phyloP scores from a whole-genome alignment of 2,797 vertebrate species.

The Carduelis carduelis region DNA sequence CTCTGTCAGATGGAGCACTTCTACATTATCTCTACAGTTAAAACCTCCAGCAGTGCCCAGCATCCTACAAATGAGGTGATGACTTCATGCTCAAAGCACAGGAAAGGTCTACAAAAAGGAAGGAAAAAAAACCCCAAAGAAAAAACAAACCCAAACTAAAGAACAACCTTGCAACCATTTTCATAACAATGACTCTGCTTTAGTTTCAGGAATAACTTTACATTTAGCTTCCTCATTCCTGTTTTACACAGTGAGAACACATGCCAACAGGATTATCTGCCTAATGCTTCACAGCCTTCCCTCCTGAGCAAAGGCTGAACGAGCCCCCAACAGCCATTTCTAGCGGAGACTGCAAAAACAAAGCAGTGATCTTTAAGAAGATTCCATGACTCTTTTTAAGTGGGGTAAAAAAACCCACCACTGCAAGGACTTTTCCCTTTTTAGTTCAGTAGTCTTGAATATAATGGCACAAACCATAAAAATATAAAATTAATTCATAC shows the following conservation, averaged over 20 bases:
- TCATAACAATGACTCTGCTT: not conserved
- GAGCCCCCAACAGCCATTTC: not conserved
- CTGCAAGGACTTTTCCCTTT: not conserved
- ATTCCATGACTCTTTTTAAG: not conserved
- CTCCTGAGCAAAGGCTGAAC: fast-evolving
- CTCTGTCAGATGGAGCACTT: not conserved
- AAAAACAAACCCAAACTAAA: not conserved
- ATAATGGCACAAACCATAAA: not conserved
- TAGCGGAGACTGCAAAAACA: not conserved
- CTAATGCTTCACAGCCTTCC: not conserved
- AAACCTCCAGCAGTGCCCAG: not conserved
- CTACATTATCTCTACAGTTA: not conserved
- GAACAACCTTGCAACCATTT: not conserved
- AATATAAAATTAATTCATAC: not conserved
- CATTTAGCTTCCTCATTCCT: not conserved
- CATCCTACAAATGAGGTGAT: not conserved
- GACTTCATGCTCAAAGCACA: not conserved
- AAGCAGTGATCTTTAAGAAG: not conserved
- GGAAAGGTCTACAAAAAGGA: not conserved
- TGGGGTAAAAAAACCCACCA: not conserved
- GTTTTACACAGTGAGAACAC: not conserved
- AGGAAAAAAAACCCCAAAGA: fast-evolving
- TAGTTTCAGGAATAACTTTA: not conserved
- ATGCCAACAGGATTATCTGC: not conserved
- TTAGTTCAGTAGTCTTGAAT: not conserved